These are phyloP conservation scores for Tineola bisselliella DNA, from an alignment of 2,888 invertebrate species.

Conservation along the genomic window DNA sequence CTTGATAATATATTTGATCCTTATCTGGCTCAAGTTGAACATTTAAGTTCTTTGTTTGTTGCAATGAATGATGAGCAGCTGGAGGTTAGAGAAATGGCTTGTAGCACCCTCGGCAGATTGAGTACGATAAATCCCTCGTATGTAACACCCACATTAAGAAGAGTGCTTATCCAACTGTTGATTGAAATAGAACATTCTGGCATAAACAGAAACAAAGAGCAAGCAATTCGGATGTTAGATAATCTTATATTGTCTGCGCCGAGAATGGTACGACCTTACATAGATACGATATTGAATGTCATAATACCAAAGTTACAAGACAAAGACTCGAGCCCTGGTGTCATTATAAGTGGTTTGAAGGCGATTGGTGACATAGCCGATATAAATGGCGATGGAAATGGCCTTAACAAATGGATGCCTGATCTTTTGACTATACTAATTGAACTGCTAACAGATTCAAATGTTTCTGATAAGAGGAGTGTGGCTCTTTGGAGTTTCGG, in stretches of 20 bases:
- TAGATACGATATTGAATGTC: slow-evolving; percentile 91
- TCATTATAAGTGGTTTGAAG: slow-evolving; percentile 87
- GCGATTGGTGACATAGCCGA: slow-evolving; percentile 96
- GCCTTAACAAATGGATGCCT: slow-evolving; percentile 89
- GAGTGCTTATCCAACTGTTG: slow-evolving; percentile 89
- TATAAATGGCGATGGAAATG: slow-evolving; percentile 84
- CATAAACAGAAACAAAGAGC: slow-evolving; percentile 94
- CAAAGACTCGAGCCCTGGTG: slow-evolving; percentile 88
- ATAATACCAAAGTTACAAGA: slow-evolving; percentile 92
- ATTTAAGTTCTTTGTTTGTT: slow-evolving; percentile 89
- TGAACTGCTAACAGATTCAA: slow-evolving; percentile 94
- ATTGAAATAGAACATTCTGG: slow-evolving; percentile 96
- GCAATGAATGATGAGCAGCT: slow-evolving; percentile 96
- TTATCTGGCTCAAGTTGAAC: slow-evolving; percentile 95
- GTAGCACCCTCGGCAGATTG: slow-evolving; percentile 90
- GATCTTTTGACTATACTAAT: slow-evolving; percentile 89
- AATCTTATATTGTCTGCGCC: slow-evolving; percentile 95
- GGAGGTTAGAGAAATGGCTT: slow-evolving; percentile 92
- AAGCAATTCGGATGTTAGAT: slow-evolving; percentile 93
- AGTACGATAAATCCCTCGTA: slow-evolving; percentile 97
- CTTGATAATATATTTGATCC: slow-evolving; percentile 91
- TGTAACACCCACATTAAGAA: slow-evolving; percentile 93
- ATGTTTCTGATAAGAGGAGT: slow-evolving; percentile 92
- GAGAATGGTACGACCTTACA: slow-evolving; percentile 91
- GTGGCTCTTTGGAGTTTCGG: slow-evolving; percentile 96